Conservation (phyloP, 2,113 vertebrate genomes). For the Centropristis striata region DNA sequence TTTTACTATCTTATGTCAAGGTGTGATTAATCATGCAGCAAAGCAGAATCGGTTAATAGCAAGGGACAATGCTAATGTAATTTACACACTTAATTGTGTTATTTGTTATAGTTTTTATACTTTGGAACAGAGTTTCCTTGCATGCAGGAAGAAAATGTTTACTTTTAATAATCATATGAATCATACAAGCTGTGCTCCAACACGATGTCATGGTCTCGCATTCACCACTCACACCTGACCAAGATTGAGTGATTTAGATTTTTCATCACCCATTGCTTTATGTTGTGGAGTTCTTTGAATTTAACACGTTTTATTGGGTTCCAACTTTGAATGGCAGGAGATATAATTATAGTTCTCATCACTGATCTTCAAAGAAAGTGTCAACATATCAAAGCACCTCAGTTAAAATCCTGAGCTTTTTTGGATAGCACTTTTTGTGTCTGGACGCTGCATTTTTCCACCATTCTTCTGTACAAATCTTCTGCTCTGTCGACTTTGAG, state of each 20-base stretch:
- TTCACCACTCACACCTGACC: background rate
- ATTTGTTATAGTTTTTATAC: too few species aligned
- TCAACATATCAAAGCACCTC: background rate
- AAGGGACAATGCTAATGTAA: too few species aligned
- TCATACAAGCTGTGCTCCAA: background rate
- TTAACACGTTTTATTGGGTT: background rate
- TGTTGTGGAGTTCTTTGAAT: too few species aligned
- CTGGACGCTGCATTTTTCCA: background rate
- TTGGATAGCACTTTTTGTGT: background rate
- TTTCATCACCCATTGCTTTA: too few species aligned
- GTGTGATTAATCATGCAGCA: too few species aligned
- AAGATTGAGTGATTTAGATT: too few species aligned
- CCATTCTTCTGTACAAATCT: background rate
- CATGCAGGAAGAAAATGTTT: too few species aligned
- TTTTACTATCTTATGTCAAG: too few species aligned
- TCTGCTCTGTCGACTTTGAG: conserved; percentile 4
- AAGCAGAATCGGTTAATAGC: too few species aligned
- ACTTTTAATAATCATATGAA: background rate
- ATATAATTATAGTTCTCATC: background rate
- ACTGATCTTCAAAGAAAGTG: background rate
- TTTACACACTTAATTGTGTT: too few species aligned
- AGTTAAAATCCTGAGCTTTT: background rate
- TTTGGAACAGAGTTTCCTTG: too few species aligned
- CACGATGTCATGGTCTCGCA: background rate
- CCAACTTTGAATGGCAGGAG: background rate